Conservation (phyloP, 2,888 invertebrate species). For the Artemia sinica region DNA sequence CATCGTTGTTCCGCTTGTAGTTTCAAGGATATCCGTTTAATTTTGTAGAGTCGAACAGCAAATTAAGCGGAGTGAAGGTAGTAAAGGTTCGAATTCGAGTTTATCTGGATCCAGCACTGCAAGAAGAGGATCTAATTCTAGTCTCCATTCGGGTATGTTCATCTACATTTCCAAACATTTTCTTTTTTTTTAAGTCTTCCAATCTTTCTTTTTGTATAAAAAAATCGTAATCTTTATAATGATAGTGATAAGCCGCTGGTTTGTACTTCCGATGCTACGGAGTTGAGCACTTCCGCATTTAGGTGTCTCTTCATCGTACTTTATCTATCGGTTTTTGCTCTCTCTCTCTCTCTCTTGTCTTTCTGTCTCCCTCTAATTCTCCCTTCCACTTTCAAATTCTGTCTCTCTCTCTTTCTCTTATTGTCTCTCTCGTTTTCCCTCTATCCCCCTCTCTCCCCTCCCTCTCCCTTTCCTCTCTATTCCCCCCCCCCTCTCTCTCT, state of each 20-base stretch:
- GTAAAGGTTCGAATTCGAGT: constrained; percentile 24
- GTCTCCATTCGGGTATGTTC: constrained; percentile 23
- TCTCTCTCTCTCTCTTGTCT: too few species aligned
- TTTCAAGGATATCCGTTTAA: neutral
- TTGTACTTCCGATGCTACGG: too few species aligned
- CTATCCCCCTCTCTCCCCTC: constrained; percentile 47
- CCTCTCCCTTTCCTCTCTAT: constrained; percentile 4
- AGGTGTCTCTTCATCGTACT: neutral
- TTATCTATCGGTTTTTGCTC: neutral
- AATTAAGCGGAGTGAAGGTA: constrained; percentile 19
- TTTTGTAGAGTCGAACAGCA: constrained; percentile 16
- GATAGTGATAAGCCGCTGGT: too few species aligned
- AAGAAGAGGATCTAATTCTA: constrained; percentile 25
- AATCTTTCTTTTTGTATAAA: neutral
- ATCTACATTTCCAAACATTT: neutral
- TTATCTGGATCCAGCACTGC: constrained; percentile 19
- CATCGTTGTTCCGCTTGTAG: too few species aligned
- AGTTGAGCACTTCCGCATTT: too few species aligned
- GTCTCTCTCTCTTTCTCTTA: constrained; percentile 21
- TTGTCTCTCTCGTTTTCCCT: constrained; percentile 27
- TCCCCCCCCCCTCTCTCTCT: constrained; percentile 8
- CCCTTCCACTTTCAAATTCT: neutral
- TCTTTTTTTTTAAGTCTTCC: neutral
- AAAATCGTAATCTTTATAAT: too few species aligned
- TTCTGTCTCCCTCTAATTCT: neutral